A percentile compares a stretch with the other conserved stretches of the same genome.
Evolutionary conservation across 2,113 vertebrate species (phyloP).

Genomic region (Cettia cetti): DNA sequence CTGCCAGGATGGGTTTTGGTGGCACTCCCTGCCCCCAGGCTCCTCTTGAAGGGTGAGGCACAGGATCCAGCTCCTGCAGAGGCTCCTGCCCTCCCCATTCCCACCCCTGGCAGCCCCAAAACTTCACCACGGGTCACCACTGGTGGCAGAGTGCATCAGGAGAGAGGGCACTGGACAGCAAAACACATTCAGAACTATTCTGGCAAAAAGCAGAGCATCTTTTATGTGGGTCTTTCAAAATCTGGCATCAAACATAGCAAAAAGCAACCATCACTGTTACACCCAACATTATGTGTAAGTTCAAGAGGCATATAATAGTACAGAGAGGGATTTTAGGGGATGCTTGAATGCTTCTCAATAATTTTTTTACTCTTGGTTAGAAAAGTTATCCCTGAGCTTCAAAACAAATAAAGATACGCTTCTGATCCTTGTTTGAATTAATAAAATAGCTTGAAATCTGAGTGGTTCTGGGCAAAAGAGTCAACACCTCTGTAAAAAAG

Average conservation of each 20-base stretch:
- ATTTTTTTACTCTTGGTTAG: neutral
- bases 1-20: fast-evolving
- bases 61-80: fast-evolving
- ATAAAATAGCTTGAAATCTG: neutral
- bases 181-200: neutral
- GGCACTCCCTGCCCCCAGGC: neutral
- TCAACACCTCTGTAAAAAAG: neutral
- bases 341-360: neutral
- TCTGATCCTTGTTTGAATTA: neutral
- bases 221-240: neutral
- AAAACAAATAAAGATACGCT: neutral
- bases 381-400: neutral
- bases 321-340: neutral
- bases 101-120: neutral
- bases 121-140: neutral
- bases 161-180: neutral
- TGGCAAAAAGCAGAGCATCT: neutral
- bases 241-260: neutral
- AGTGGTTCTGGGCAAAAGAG: neutral
- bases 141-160: neutral
- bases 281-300: fast-evolving
- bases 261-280: fast-evolving
- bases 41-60: fast-evolving
- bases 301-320: neutral
- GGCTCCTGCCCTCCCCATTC: neutral